These are phyloP conservation scores for Daubentonia madagascariensis DNA, from an alignment of 2,113 vertebrate genomes.

Conservation along the genomic window DNA sequence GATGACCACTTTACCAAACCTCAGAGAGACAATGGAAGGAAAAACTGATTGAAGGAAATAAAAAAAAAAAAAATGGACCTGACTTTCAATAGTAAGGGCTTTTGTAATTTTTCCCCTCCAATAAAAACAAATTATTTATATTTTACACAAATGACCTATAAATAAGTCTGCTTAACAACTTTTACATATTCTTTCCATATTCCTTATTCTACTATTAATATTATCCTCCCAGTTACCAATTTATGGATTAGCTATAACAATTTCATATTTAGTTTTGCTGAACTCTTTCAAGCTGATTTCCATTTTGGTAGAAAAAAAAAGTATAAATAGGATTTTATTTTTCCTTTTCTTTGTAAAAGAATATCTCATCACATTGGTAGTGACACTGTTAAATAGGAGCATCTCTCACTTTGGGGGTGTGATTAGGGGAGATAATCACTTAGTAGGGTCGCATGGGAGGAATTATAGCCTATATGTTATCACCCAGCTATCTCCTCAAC, in stretches of 20 bases:
- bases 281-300: not conserved
- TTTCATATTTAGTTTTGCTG: not conserved
- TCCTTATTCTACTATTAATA: not conserved
- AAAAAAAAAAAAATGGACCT: not conserved
- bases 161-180: not conserved
- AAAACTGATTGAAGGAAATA: not conserved
- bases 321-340: not conserved
- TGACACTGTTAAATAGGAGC: not conserved
- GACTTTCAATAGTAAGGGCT: not conserved
- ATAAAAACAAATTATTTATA: not conserved
- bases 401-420: not conserved
- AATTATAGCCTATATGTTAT: not conserved
- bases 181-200: not conserved
- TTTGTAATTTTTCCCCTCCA: not conserved
- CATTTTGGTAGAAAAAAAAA: not conserved
- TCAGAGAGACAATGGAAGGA: not conserved
- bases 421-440: not conserved
- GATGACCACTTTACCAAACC: slow-evolving; percentile 50
- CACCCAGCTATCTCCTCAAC: not conserved
- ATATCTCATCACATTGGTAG: not conserved
- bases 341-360: not conserved
- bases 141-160: not conserved
- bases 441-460: not conserved
- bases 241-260: not conserved
- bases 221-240: not conserved